These are phyloP conservation scores for Holacanthus passer DNA, from an alignment of 2,113 vertebrate species.

Conservation along the genomic window DNA sequence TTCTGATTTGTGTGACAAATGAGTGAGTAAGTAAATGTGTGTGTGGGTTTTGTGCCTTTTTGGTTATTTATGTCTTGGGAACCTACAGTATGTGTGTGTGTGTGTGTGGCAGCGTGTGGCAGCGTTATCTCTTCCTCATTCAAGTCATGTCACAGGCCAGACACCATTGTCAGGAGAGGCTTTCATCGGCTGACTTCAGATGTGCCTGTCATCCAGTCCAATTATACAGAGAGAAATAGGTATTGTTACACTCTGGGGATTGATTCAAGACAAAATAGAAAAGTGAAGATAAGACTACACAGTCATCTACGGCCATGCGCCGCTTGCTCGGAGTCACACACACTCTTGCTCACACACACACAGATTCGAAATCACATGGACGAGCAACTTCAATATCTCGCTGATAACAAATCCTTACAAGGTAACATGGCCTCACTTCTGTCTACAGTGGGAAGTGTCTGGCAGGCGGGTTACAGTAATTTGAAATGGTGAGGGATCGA, in stretches of 20 bases:
- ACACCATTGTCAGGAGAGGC: constrained; percentile 86
- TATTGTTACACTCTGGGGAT: constrained; percentile 86
- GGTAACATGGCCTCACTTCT: constrained; percentile 51
- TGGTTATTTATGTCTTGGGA: constrained; percentile 33
- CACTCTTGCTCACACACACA: constrained; percentile 32
- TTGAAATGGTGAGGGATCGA: constrained; percentile 62
- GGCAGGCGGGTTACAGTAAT: constrained; percentile 66
- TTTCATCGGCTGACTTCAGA: constrained; percentile 87
- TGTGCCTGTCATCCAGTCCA: constrained; percentile 87
- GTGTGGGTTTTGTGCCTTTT: constrained; percentile 23
- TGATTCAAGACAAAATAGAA: constrained; percentile 87
- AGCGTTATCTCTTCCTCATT: constrained; percentile 83
- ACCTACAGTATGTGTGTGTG: constrained; percentile 20
- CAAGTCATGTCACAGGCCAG: constrained; percentile 87
- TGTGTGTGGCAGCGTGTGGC: constrained; percentile 39
- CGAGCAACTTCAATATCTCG: constrained; percentile 71
- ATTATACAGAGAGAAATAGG: constrained; percentile 88
- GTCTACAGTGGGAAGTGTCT: constrained; percentile 59
- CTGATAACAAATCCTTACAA: constrained; percentile 71
- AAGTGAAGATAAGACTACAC: constrained; percentile 79
- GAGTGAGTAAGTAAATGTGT: constrained; percentile 20
- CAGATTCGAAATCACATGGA: constrained; percentile 72
- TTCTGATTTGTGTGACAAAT: constrained; percentile 49
- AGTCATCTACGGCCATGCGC: constrained; percentile 69
- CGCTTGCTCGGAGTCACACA: constrained; percentile 51